A percentile compares a stretch with the other conserved stretches of the same genome.
Conservation (phyloP, 1,140 invertebrate genomes). For the Andricus grossulariae region DNA sequence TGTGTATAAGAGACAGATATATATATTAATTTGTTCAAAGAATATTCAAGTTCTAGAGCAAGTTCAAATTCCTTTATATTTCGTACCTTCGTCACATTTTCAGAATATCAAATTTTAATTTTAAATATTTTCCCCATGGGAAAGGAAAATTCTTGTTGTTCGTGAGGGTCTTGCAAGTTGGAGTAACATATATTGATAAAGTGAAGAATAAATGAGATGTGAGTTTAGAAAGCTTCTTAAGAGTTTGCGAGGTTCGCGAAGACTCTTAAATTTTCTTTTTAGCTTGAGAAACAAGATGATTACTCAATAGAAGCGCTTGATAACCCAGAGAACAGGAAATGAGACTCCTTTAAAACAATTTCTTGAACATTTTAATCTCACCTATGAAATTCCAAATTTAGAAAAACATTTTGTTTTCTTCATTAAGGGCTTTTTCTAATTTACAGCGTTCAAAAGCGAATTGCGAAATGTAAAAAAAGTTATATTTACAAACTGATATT, state of each 20-base stretch:
- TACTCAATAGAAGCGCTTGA: not conserved
- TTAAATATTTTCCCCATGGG: not conserved
- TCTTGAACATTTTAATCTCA: too few relatives aligned
- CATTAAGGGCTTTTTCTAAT: too few relatives aligned
- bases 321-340: not conserved
- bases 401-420: too few relatives aligned
- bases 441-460: too few relatives aligned
- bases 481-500: too few relatives aligned
- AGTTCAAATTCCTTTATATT: not conserved
- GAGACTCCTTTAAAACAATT: too few relatives aligned
- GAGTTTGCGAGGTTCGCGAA: not conserved
- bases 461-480: too few relatives aligned
- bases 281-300: not conserved
- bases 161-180: not conserved
- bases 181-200: slow-evolving; percentile 9
- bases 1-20: too few relatives aligned
- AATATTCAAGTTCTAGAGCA: too few relatives aligned
- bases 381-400: too few relatives aligned
- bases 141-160: not conserved
- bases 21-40: too few relatives aligned
- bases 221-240: slow-evolving; percentile 4
- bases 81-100: slow-evolving; percentile 8
- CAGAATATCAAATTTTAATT: slow-evolving; percentile 20
- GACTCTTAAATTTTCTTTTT: not conserved
- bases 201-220: not conserved